Evolutionary conservation across 2,113 vertebrate genomes (phyloP).

Genomic region (Suncus etruscus): DNA sequence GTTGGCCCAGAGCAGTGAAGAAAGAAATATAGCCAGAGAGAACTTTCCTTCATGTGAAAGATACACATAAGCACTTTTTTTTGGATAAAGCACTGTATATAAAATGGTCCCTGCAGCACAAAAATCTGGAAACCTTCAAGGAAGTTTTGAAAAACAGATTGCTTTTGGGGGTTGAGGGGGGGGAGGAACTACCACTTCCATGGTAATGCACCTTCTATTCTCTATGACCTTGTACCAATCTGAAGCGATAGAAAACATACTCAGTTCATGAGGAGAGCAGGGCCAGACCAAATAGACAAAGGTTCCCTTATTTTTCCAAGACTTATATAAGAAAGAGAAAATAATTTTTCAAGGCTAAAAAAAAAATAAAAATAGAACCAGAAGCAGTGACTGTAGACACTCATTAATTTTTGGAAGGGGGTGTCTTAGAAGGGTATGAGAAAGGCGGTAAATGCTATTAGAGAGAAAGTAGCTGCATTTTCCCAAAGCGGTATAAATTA

Average conservation of each 20-base stretch:
- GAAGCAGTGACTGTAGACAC: constrained; percentile 74
- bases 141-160: constrained; percentile 75
- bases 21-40: constrained; percentile 87
- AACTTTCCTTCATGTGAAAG: constrained; percentile 86
- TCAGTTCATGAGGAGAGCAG: not conserved
- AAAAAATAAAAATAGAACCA: constrained; percentile 81
- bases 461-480: constrained; percentile 83
- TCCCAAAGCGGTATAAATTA: constrained; percentile 90
- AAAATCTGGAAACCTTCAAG: constrained; percentile 83
- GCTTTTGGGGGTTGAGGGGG: constrained; percentile 47
- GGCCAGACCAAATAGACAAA: constrained; percentile 27
- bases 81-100: constrained; percentile 82
- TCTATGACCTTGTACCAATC: constrained; percentile 27
- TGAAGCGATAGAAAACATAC: constrained; percentile 59
- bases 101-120: constrained; percentile 81
- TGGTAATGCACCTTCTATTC: not conserved
- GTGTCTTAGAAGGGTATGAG: not conserved
- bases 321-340: constrained; percentile 63
- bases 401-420: constrained; percentile 75
- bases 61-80: constrained; percentile 77
- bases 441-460: constrained; percentile 77
- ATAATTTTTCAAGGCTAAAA: constrained; percentile 78
- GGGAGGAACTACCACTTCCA: constrained; percentile 57
- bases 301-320: constrained; percentile 27
- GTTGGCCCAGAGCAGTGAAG: constrained; percentile 86